These are phyloP conservation scores for Anas platyrhynchos DNA, from an alignment of 2,113 vertebrate genomes.

Conservation along the genomic window DNA sequence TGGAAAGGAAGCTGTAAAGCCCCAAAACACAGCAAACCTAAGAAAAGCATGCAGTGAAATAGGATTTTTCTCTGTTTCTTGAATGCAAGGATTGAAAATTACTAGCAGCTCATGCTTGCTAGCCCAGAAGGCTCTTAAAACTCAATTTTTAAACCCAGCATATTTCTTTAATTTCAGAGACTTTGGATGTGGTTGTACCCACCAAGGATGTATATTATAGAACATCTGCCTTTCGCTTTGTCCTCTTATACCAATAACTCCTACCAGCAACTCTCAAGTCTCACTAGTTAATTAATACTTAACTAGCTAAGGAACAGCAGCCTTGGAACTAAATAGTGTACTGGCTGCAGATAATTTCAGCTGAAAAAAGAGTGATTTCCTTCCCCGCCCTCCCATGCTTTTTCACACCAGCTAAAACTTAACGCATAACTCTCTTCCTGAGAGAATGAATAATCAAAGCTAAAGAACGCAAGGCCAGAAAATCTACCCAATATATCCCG, in stretches of 20 bases:
- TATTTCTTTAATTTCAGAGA: neutral
- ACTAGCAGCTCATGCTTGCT: neutral
- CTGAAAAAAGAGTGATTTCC: neutral
- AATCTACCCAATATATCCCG: neutral
- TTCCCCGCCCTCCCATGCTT: neutral
- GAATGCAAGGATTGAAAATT: neutral
- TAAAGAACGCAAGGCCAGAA: neutral
- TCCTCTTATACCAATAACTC: neutral
- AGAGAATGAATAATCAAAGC: conserved; percentile 17
- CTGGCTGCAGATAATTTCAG: neutral
- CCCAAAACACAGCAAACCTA: neutral
- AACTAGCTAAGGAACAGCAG: neutral
- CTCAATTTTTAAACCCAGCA: neutral
- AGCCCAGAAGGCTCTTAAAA: neutral
- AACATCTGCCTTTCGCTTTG: neutral
- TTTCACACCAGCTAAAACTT: conserved; percentile 3
- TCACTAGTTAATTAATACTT: neutral
- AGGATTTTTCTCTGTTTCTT: neutral
- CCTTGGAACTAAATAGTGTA: neutral
- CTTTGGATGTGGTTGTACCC: neutral
- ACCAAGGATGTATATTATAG: neutral
- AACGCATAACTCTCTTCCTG: neutral
- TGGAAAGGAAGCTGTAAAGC: neutral
- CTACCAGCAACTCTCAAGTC: neutral
- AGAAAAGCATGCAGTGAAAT: fast-evolving